Percentiles rank a stretch among this genome's conserved stretches.
Conservation (phyloP, 2,888 invertebrate genomes). For the Eugnorisma glareosa region DNA sequence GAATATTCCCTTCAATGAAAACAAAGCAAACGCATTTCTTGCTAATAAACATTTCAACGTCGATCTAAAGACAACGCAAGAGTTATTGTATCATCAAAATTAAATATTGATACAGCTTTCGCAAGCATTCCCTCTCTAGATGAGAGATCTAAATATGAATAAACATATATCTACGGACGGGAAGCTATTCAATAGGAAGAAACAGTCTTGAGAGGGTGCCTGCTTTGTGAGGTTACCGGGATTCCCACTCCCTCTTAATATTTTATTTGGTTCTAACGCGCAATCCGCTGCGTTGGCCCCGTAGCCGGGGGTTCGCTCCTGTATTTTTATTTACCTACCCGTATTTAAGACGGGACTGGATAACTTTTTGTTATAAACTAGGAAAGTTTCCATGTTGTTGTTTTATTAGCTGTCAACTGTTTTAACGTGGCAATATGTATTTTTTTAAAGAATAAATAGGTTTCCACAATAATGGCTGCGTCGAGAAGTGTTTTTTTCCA, state of each 20-base stretch:
- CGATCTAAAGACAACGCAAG: conserved; percentile 34
- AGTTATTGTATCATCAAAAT: conserved; percentile 62
- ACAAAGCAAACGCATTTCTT: conserved; percentile 9
- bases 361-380: conserved; percentile 50
- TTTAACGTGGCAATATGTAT: conserved; percentile 29
- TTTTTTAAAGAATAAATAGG: conserved; percentile 31
- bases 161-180: conserved; percentile 43
- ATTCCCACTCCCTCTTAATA: conserved; percentile 80
- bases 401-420: conserved; percentile 53
- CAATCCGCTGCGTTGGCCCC: conserved; percentile 72
- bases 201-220: conserved; percentile 69
- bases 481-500: background rate
- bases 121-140: conserved; percentile 55
- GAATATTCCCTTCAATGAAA: background rate
- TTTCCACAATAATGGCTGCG: background rate
- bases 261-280: conserved; percentile 81
- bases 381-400: conserved; percentile 37
- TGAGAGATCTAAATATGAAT: conserved; percentile 59
- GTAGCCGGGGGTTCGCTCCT: conserved; percentile 48
- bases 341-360: conserved; percentile 45
- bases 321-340: conserved; percentile 62
- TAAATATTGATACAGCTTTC: conserved; percentile 62
- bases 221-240: conserved; percentile 76
- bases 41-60: conserved; percentile 33
- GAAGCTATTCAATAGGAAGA: conserved; percentile 74